Conservation (phyloP, 2,888 invertebrate species). For the Eilema depressum region DNA sequence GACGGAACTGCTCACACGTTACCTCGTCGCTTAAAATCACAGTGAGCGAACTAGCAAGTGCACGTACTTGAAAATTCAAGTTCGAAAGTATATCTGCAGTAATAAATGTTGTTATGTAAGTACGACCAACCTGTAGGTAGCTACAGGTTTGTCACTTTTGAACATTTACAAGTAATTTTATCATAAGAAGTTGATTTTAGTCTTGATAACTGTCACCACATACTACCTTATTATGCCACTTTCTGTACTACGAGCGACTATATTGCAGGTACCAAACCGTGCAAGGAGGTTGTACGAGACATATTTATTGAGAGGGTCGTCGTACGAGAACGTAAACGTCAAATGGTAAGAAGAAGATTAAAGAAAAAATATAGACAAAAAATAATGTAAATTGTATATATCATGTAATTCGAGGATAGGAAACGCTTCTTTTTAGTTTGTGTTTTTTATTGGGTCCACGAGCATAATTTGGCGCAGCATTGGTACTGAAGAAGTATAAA, state of each 20-base stretch:
- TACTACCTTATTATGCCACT: not conserved
- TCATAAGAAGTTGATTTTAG: not conserved
- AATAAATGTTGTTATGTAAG: not conserved
- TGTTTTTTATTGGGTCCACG: slow-evolving; percentile 63
- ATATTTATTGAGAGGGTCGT: no score
- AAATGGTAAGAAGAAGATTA: not conserved
- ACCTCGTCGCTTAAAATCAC: slow-evolving; percentile 27
- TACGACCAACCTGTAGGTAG: not conserved
- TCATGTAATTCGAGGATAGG: slow-evolving; percentile 11
- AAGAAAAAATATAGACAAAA: not conserved
- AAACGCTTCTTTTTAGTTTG: slow-evolving; percentile 24
- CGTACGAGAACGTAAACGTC: no score
- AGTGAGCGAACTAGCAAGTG: slow-evolving; percentile 24
- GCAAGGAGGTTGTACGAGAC: no score
- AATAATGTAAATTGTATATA: not conserved
- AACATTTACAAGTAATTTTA: not conserved
- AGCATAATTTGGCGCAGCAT: slow-evolving; percentile 75
- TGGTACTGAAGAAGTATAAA: slow-evolving; percentile 82
- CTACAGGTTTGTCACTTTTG: not conserved
- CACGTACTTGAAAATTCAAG: slow-evolving; percentile 27
- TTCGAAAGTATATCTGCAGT: not conserved
- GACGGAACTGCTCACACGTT: slow-evolving; percentile 29
- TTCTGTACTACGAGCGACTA: no score
- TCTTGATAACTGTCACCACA: not conserved
- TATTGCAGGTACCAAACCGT: no score